Percentiles rank a stretch among this genome's conserved stretches.
Conservation (phyloP, 2,113 vertebrate species). For the Emydocephalus ijimae region DNA sequence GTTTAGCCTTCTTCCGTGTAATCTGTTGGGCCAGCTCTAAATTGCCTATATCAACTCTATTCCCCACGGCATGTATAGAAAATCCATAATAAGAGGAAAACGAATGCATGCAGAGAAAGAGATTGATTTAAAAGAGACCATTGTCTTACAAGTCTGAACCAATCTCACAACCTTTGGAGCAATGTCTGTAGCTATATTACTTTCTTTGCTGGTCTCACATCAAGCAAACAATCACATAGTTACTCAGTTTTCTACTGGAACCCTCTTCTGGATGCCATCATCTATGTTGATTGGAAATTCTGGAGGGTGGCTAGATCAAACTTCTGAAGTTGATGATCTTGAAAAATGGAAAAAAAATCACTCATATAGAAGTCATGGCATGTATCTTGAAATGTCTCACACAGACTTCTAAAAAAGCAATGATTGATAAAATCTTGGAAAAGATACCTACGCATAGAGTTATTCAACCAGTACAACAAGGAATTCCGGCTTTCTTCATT, state of each 20-base stretch:
- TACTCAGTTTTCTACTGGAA: neutral
- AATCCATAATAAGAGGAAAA: neutral
- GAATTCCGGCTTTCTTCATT: neutral
- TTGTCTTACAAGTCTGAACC: neutral
- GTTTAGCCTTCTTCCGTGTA: neutral
- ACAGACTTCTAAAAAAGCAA: neutral
- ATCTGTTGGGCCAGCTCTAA: neutral
- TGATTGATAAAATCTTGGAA: neutral
- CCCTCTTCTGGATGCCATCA: neutral
- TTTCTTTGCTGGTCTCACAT: neutral
- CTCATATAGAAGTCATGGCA: neutral
- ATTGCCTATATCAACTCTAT: neutral
- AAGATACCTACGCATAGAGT: neutral
- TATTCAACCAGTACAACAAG: neutral
- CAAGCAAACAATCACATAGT: neutral
- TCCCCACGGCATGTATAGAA: neutral
- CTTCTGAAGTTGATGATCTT: neutral
- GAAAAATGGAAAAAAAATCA: neutral
- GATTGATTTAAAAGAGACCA: neutral
- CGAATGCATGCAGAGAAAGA: neutral
- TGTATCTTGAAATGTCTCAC: neutral
- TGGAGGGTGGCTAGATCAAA: neutral
- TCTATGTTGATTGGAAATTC: neutral
- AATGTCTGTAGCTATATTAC: neutral
- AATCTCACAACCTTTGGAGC: neutral